Evolutionary conservation across 1,140 invertebrate genomes (phyloP).

Genomic region (Panagrolaimus sp.): DNA sequence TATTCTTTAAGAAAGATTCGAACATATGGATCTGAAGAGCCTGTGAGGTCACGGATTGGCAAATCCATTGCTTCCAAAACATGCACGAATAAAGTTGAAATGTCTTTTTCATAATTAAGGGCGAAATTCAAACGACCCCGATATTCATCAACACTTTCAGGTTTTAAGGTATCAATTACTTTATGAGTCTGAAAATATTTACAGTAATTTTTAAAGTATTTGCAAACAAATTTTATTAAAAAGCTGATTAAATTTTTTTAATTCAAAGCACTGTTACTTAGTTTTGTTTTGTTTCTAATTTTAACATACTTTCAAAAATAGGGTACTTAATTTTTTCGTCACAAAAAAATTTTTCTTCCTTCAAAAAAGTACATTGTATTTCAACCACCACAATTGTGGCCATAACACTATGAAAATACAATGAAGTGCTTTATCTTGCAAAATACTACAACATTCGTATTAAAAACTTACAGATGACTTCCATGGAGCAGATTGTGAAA

Average conservation of each 20-base stretch:
- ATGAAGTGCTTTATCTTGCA: not conserved
- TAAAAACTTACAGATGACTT: not conserved
- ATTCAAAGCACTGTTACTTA: too few relatives aligned
- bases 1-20: slow-evolving; percentile 83
- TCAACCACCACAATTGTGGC: too few relatives aligned
- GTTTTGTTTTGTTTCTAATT: too few relatives aligned
- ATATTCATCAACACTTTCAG: slow-evolving; percentile 46
- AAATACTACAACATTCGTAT: not conserved
- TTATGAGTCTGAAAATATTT: slow-evolving; percentile 40
- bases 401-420: too few relatives aligned
- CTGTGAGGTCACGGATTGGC: slow-evolving; percentile 50
- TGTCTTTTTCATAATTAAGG: slow-evolving; percentile 46
- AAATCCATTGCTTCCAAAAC: slow-evolving; percentile 54
- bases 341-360: too few relatives aligned
- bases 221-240: not conserved
- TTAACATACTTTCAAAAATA: too few relatives aligned
- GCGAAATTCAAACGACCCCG: slow-evolving; percentile 50
- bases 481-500: slow-evolving; percentile 8
- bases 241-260: too few relatives aligned
- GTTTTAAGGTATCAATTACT: slow-evolving; percentile 46
- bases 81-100: slow-evolving; percentile 41
- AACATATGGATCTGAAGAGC: slow-evolving; percentile 61
- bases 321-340: too few relatives aligned
- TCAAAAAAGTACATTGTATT: too few relatives aligned
- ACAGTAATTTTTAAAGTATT: not conserved